A percentile compares a stretch with the other conserved stretches of the same genome.
Evolutionary conservation across 2,888 invertebrate species (phyloP).

Genomic region (Laothoe populi): DNA sequence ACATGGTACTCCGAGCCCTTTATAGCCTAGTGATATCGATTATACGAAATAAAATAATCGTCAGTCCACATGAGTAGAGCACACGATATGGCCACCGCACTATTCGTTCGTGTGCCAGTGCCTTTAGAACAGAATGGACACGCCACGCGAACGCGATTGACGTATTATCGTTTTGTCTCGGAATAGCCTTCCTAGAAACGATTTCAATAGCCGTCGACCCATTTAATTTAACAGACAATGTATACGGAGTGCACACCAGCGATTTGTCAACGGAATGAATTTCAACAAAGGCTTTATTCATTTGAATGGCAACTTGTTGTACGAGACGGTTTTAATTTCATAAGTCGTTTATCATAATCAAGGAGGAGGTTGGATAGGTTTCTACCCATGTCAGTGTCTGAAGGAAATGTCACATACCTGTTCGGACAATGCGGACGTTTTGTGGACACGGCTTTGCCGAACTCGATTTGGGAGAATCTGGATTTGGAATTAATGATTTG

Average conservation of each 20-base stretch:
- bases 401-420: constrained; percentile 79
- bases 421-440: constrained; percentile 68
- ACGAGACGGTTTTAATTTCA: constrained; percentile 83
- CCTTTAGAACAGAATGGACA: constrained; percentile 58
- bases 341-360: constrained; percentile 85
- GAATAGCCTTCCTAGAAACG: constrained; percentile 74
- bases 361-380: constrained; percentile 51
- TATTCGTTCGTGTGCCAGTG: constrained; percentile 19
- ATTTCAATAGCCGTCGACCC: constrained; percentile 72
- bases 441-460: constrained; percentile 57
- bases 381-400: constrained; percentile 82
- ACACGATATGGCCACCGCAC: constrained; percentile 8
- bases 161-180: constrained; percentile 75
- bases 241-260: constrained; percentile 72
- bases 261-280: constrained; percentile 84
- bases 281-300: constrained; percentile 80
- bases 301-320: constrained; percentile 83
- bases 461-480: constrained; percentile 44
- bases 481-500: constrained; percentile 44
- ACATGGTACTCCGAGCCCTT: constrained; percentile 17
- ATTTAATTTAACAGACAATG: constrained; percentile 80
- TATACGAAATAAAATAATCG: constrained; percentile 19
- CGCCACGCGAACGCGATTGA: constrained; percentile 69
- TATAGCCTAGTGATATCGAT: constrained; percentile 19
- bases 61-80: constrained; percentile 13